Conservation (phyloP, 1,140 invertebrate genomes). For the Drosophila tsacasi region DNA sequence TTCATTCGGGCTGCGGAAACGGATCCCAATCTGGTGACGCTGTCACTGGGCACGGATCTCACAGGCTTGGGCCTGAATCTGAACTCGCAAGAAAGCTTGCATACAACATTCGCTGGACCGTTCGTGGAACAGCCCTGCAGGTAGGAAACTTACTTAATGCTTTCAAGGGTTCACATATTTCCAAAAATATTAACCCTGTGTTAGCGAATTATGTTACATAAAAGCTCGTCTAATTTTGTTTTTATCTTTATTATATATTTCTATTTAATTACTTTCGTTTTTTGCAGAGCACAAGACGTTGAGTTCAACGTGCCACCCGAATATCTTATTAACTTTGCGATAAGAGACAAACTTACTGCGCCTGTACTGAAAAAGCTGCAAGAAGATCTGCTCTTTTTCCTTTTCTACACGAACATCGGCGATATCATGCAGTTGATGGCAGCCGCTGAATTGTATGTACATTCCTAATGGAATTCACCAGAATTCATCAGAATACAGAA, state of each 20-base stretch:
- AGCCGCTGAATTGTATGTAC: constrained; percentile 97
- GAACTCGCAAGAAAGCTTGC: constrained; percentile 98
- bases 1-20: constrained; percentile 99
- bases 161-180: background rate
- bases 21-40: constrained; percentile 96
- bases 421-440: constrained; percentile 98
- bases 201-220: no score
- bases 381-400: constrained; percentile 99
- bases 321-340: constrained; percentile 97
- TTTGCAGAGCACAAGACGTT: constrained; percentile 96
- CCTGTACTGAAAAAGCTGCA: constrained; percentile 98
- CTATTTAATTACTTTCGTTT: background rate
- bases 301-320: constrained; percentile 99
- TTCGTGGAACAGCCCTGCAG: constrained; percentile 98
- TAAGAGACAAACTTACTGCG: constrained; percentile 97
- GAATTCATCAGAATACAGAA: background rate
- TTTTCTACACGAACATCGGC: constrained; percentile 99
- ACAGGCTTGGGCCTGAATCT: constrained; percentile 99
- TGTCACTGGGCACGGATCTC: constrained; percentile 98
- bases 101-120: constrained; percentile 98
- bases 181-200: no score
- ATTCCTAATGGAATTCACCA: background rate
- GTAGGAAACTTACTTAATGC: constrained; percentile 60
- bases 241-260: background rate
- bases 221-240: no score